Evolutionary conservation across 2,113 vertebrate genomes (phyloP).

Genomic region (Carettochelys insculpta): DNA sequence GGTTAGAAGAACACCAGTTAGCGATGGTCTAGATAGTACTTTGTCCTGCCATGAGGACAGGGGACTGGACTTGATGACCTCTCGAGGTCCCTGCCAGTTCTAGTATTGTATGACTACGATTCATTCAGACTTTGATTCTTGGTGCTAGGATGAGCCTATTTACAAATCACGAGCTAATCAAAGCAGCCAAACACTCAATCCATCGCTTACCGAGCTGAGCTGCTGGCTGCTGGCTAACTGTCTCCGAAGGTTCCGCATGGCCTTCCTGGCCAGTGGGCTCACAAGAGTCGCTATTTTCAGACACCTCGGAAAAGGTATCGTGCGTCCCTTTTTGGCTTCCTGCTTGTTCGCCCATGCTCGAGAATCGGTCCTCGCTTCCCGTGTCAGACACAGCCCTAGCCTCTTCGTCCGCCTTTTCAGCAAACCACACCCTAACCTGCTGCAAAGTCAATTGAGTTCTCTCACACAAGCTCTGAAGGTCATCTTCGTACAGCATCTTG

Average conservation of each 20-base stretch:
- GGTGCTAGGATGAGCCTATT: not conserved
- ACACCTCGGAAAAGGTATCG: constrained; percentile 57
- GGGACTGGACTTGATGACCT: too few relatives aligned
- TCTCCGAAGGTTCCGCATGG: constrained; percentile 35
- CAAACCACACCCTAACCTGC: constrained; percentile 90
- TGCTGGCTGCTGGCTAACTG: constrained; percentile 43
- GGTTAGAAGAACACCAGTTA: too few relatives aligned
- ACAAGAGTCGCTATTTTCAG: constrained; percentile 71
- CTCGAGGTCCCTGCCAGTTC: too few relatives aligned
- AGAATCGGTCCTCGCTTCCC: constrained; percentile 45
- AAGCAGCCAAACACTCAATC: not conserved
- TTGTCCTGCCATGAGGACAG: too few relatives aligned
- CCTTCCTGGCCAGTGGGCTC: constrained; percentile 65
- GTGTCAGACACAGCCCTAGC: constrained; percentile 49
- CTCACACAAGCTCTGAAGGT: constrained; percentile 83
- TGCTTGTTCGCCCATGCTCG: not conserved
- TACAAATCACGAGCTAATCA: not conserved
- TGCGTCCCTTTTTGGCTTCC: constrained; percentile 28
- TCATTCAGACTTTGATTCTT: accelerated
- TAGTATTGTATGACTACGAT: too few relatives aligned
- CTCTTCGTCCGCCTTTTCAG: constrained; percentile 75
- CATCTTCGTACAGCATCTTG: constrained; percentile 82
- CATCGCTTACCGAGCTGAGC: constrained; percentile 73
- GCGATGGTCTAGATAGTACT: too few relatives aligned
- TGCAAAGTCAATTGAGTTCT: constrained; percentile 83